Conservation (phyloP, 2,113 vertebrate species). For the Rattus rattus region DNA sequence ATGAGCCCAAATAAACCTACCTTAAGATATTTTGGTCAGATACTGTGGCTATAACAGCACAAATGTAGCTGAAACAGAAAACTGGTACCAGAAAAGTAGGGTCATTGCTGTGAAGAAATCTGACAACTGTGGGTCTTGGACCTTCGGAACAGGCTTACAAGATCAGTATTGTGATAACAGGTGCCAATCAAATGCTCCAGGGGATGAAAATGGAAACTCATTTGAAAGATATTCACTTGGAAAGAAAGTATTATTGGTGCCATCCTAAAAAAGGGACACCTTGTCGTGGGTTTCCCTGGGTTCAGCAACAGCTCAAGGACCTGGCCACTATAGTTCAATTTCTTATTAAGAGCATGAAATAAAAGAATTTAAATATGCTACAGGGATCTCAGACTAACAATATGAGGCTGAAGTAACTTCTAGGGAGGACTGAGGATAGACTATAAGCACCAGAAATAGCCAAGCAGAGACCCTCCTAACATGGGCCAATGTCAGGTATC, state of each 20-base stretch:
- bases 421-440: not conserved
- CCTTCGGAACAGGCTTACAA: not conserved
- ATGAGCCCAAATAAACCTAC: not conserved
- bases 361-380: not conserved
- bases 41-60: not conserved
- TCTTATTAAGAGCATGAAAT: not conserved
- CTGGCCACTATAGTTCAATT: not conserved
- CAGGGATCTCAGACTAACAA: not conserved
- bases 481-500: not conserved
- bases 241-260: not conserved
- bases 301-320: not conserved
- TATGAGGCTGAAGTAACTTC: not conserved
- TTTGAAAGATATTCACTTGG: not conserved
- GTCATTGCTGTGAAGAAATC: not conserved
- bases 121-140: not conserved
- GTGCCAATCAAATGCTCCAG: not conserved
- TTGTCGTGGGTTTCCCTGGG: not conserved
- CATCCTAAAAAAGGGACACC: not conserved
- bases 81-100: not conserved
- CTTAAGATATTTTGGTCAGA: not conserved
- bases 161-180: not conserved
- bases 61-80: not conserved
- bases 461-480: too few species aligned
- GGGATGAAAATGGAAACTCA: not conserved
- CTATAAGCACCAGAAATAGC: too few species aligned